These are phyloP conservation scores for Leptopilina myrica DNA, from an alignment of 2,888 invertebrate genomes.

Conservation along the genomic window DNA sequence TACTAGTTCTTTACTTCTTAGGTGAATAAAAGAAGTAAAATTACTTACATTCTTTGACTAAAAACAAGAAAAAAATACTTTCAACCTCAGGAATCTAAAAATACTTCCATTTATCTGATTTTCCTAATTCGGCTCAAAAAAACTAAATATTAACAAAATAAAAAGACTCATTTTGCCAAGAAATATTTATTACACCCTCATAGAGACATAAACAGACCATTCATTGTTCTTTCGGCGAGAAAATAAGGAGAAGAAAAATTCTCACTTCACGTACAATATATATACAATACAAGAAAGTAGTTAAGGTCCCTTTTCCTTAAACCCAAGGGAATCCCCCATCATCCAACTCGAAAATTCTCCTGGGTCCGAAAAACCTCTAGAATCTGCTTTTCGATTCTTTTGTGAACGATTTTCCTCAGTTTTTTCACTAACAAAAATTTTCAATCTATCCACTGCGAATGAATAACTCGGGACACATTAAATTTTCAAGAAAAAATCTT, in stretches of 20 bases:
- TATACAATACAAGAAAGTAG: conserved; percentile 10
- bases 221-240: neutral
- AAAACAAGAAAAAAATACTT: too few species aligned
- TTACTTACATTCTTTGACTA: too few species aligned
- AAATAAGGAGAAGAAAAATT: neutral
- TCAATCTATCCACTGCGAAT: neutral
- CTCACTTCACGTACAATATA: neutral
- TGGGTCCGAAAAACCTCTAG: neutral
- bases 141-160: neutral
- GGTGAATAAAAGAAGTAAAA: too few species aligned
- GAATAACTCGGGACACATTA: neutral
- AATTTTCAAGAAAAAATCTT: neutral
- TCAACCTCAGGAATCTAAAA: too few species aligned
- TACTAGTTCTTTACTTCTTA: too few species aligned
- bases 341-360: neutral
- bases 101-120: too few species aligned
- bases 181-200: neutral
- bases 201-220: neutral
- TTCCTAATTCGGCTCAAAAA: too few species aligned
- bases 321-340: conserved; percentile 16
- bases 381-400: conserved; percentile 23
- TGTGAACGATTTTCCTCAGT: conserved; percentile 2
- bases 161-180: neutral
- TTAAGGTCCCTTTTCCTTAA: conserved; percentile 1
- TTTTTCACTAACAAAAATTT: conserved; percentile 16